Conservation (phyloP, 2,888 invertebrate genomes). For the Digitonthophagus gazella region DNA sequence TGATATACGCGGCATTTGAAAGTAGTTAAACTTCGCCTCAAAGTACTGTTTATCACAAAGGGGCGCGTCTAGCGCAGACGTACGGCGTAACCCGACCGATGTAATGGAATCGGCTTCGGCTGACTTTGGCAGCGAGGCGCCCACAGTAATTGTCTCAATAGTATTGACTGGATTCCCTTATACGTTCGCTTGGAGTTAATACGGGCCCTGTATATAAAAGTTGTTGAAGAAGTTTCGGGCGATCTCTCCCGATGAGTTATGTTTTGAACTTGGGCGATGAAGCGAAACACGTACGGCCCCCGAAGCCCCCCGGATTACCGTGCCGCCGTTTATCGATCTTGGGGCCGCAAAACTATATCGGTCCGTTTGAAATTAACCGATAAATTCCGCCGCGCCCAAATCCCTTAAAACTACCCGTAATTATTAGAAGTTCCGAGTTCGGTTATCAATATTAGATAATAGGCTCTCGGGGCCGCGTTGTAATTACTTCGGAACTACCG, state of each 20-base stretch:
- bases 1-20: not conserved
- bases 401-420: slow-evolving; percentile 22
- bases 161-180: not conserved
- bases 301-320: not conserved
- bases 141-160: not conserved
- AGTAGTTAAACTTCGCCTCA: not conserved
- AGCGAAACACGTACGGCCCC: slow-evolving; percentile 3
- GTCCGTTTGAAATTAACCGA: slow-evolving; percentile 21
- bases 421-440: slow-evolving; percentile 24
- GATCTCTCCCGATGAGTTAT: not conserved
- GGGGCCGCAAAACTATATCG: slow-evolving; percentile 14
- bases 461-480: slow-evolving; percentile 12
- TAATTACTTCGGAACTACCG: slow-evolving; percentile 12
- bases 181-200: not conserved
- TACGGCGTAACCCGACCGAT: not conserved
- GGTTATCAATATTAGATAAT: slow-evolving; percentile 25
- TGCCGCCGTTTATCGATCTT: not conserved
- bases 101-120: not conserved
- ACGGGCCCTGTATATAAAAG: not conserved
- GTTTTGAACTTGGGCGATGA: not conserved
- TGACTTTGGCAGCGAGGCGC: not conserved
- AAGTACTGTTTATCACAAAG: not conserved
- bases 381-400: slow-evolving; percentile 19
- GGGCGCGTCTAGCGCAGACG: not conserved
- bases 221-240: not conserved